Evolutionary conservation across 2,888 invertebrate species (phyloP).

Genomic region (Encarsia formosa): DNA sequence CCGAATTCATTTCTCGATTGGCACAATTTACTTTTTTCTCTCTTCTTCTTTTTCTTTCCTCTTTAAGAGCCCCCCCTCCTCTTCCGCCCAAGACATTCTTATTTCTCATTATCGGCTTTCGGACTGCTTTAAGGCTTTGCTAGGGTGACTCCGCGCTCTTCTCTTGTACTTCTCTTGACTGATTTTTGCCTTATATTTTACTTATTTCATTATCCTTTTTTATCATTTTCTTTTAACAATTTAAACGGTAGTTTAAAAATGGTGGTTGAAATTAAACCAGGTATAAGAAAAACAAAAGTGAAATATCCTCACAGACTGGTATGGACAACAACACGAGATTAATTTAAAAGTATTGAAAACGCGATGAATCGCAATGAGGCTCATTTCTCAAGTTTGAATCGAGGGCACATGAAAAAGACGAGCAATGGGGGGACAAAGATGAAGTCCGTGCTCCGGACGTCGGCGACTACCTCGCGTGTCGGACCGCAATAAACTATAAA

Average conservation of each 20-base stretch:
- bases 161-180: background rate
- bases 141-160: background rate
- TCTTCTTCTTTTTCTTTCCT: no score
- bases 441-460: slow-evolving; percentile 6
- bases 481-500: slow-evolving; percentile 42
- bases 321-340: no score
- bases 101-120: slow-evolving; percentile 22
- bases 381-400: background rate
- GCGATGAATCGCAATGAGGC: no score
- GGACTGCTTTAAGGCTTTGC: background rate
- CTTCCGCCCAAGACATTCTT: no score
- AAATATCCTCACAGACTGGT: no score
- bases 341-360: no score
- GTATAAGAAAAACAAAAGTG: no score
- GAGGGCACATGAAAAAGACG: background rate
- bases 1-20: slow-evolving; percentile 42
- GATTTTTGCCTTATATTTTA: background rate
- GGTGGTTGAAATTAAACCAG: no score
- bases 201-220: background rate
- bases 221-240: no score
- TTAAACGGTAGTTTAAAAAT: no score
- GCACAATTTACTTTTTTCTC: no score
- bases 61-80: slow-evolving; percentile 7
- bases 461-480: slow-evolving; percentile 35
- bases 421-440: slow-evolving; percentile 8